These are phyloP conservation scores for Leptinotarsa texana DNA, from an alignment of 1,140 invertebrate species.

Conservation along the genomic window DNA sequence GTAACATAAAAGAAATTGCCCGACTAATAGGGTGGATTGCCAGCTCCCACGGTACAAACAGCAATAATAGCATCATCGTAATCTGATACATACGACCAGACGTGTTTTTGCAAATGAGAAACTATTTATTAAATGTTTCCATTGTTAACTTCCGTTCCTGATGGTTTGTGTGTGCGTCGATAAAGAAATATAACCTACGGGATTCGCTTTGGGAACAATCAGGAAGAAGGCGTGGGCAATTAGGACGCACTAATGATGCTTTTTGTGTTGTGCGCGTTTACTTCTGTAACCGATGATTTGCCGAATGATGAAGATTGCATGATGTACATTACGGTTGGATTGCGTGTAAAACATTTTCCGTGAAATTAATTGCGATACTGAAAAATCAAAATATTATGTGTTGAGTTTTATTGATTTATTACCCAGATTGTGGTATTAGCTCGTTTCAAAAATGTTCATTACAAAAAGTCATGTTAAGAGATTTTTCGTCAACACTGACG, in stretches of 20 bases:
- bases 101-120: slow-evolving; percentile 50
- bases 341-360: too few relatives aligned
- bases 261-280: not conserved
- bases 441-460: too few relatives aligned
- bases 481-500: too few relatives aligned
- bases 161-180: slow-evolving; percentile 14
- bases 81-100: slow-evolving; percentile 40
- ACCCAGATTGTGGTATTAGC: too few relatives aligned
- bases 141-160: slow-evolving; percentile 32
- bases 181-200: slow-evolving; percentile 26
- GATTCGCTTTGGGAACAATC: slow-evolving; percentile 12
- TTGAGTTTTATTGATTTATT: too few relatives aligned
- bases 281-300: too few relatives aligned
- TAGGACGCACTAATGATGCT: slow-evolving; percentile 16
- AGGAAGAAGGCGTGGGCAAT: slow-evolving; percentile 20
- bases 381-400: too few relatives aligned
- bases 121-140: slow-evolving; percentile 42
- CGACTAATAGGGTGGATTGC: slow-evolving; percentile 34
- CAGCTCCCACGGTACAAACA: slow-evolving; percentile 46
- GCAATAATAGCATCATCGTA: slow-evolving; percentile 46
- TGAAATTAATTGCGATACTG: too few relatives aligned
- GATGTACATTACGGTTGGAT: too few relatives aligned
- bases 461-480: too few relatives aligned
- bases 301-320: too few relatives aligned
- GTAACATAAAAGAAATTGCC: slow-evolving; percentile 40